phyloP scores from a whole-genome alignment of 2,797 vertebrate species.

The Choloepus didactylus region DNA sequence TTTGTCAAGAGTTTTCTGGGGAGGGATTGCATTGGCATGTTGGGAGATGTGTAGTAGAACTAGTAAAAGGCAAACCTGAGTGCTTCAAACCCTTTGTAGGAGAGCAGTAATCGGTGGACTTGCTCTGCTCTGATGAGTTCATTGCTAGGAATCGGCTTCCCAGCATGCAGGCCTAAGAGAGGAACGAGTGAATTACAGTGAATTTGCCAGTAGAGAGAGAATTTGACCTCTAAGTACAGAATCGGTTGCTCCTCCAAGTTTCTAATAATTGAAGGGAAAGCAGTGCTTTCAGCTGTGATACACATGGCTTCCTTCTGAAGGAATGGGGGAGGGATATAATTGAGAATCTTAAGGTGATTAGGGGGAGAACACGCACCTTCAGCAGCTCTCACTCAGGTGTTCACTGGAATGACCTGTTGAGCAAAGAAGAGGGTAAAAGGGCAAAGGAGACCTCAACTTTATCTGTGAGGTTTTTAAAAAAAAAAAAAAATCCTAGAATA shows the following conservation, averaged over 20 bases:
- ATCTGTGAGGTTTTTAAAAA: not conserved
- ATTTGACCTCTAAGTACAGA: not conserved
- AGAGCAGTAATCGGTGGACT: rapidly evolving
- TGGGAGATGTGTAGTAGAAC: not conserved
- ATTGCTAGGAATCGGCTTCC: not conserved
- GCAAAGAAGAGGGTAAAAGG: not conserved
- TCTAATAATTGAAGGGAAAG: not conserved
- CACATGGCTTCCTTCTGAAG: not conserved
- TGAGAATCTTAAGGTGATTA: not conserved
- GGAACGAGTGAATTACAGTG: not conserved
- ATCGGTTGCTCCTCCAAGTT: not conserved
- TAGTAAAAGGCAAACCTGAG: not conserved
- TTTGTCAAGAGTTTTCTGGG: slow-evolving; percentile 40
- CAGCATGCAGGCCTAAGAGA: not conserved
- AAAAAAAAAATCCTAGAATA: not conserved
- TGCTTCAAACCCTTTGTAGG: not conserved
- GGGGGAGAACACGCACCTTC: not conserved
- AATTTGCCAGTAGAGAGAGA: not conserved
- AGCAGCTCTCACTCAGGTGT: not conserved
- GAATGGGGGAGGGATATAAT: rapidly evolving
- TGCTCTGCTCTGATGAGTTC: not conserved
- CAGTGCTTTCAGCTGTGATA: not conserved
- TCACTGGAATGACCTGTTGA: not conserved
- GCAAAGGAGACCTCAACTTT: not conserved
- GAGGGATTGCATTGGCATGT: not conserved